A percentile compares a stretch with the other conserved stretches of the same genome.
These are phyloP conservation scores for Platyrinchus mystaceus DNA, from an alignment of 2,797 vertebrate genomes.

Conservation along the genomic window DNA sequence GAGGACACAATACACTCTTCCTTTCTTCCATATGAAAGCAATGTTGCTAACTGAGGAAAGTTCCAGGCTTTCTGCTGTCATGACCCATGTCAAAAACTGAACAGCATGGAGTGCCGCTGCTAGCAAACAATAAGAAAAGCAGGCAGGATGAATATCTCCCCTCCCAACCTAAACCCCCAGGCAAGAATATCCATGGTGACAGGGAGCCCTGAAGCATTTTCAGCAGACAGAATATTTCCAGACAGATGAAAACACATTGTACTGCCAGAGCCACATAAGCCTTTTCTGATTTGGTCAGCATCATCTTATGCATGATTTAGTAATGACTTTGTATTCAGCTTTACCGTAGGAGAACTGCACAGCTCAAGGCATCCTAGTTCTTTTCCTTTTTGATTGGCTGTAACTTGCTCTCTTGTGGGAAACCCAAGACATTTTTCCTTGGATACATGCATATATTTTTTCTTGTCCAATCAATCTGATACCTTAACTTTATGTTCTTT, in stretches of 20 bases:
- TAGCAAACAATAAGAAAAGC: neutral
- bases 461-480: neutral
- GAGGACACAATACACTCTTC: accelerated
- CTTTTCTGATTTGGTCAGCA: constrained; percentile 44
- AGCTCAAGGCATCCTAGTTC: neutral
- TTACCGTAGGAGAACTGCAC: neutral
- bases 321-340: constrained; percentile 27
- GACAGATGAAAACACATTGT: constrained; percentile 47
- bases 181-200: neutral
- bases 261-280: constrained; percentile 28
- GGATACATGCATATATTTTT: neutral
- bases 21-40: neutral
- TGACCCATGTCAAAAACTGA: neutral
- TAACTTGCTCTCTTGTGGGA: neutral
- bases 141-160: neutral
- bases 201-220: neutral
- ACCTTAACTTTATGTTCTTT: neutral
- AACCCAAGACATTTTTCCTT: neutral
- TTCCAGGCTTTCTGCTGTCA: neutral
- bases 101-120: neutral
- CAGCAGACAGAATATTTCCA: constrained; percentile 37
- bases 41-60: neutral
- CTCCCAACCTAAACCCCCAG: neutral
- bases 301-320: constrained; percentile 51
- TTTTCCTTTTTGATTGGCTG: neutral